phyloP scores from a whole-genome alignment of 2,888 invertebrate species.

The Chirona hameri region DNA sequence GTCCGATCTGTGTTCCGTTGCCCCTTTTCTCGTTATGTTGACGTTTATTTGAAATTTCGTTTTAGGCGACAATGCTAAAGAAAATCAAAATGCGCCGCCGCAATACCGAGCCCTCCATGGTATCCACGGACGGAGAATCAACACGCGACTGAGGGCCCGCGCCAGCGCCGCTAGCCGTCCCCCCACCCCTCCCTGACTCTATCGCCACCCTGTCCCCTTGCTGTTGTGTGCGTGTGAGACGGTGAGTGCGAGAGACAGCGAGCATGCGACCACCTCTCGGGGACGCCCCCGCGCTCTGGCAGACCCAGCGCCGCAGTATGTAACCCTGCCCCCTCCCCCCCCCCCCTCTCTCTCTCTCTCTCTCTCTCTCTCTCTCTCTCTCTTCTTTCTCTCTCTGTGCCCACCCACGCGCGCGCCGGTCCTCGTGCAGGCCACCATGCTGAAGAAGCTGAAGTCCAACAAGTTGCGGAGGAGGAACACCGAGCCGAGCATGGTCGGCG shows the following conservation, averaged over 20 bases:
- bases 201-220: neutral
- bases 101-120: conserved; percentile 65
- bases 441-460: conserved; percentile 53
- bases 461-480: conserved; percentile 53
- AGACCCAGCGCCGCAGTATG: neutral
- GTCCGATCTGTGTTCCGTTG: too few relatives aligned
- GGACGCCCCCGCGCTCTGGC: neutral
- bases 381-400: neutral
- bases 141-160: conserved; percentile 31
- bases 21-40: neutral
- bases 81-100: conserved; percentile 98
- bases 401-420: conserved; percentile 8
- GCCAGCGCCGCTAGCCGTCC: neutral
- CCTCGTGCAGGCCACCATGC: conserved; percentile 54
- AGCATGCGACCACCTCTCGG: neutral
- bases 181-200: neutral
- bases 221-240: conserved; percentile 11
- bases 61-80: conserved; percentile 99
- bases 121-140: conserved; percentile 39
- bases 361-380: neutral
- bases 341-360: neutral
- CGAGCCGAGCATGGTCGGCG: conserved; percentile 43
- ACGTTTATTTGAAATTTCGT: conserved; percentile 30
- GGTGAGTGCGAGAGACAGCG: neutral
- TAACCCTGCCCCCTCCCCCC: neutral